A percentile compares a stretch with the other conserved stretches of the same genome.
phyloP scores from a whole-genome alignment of 23 tunicate species.

The Styela plicata region DNA sequence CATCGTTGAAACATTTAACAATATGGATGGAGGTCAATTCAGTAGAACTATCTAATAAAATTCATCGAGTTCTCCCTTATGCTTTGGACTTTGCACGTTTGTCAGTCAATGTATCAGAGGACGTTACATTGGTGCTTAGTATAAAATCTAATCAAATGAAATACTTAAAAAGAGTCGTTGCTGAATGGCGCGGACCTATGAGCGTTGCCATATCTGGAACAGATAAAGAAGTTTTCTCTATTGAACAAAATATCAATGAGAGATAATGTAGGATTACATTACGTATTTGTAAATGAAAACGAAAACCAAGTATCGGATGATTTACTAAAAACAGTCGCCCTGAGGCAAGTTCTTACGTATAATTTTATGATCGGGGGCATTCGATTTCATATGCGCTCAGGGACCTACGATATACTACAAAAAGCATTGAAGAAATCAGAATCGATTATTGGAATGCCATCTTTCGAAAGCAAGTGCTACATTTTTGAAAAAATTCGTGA shows the following conservation, averaged over 20 bases:
- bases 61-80: not conserved
- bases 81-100: not conserved
- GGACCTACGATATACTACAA: not conserved
- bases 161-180: not conserved
- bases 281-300: not conserved
- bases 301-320: not conserved
- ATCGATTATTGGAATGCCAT: not conserved
- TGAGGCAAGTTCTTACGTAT: not conserved
- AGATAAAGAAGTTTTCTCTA: not conserved
- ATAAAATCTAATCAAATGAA: not conserved
- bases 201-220: not conserved
- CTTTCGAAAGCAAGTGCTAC: not conserved
- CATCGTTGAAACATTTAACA: not conserved
- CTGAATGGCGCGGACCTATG: not conserved
- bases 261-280: not conserved
- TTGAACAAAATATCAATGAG: not conserved
- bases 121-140: not conserved
- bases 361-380: not conserved
- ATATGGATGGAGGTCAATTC: conserved; percentile 5
- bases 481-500: not conserved
- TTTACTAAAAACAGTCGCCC: not conserved
- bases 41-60: not conserved
- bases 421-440: not conserved
- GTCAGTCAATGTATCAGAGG: not conserved
- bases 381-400: not conserved